A percentile compares a stretch with the other conserved stretches of the same genome.
These are phyloP conservation scores for Syngnathoides biaculeatus DNA, from an alignment of 2,113 vertebrate genomes.

Conservation along the genomic window DNA sequence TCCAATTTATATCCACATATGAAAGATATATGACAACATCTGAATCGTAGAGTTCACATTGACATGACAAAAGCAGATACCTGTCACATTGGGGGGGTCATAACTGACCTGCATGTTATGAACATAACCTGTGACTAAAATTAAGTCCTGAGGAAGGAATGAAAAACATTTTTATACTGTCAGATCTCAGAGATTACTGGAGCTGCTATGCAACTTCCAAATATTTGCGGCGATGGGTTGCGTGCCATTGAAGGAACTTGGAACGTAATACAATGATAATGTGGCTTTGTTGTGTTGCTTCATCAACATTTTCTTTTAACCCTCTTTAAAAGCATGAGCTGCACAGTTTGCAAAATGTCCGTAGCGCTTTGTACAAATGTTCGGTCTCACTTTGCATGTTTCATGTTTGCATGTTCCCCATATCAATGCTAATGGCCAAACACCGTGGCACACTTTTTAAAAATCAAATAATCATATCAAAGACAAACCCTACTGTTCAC, in stretches of 20 bases:
- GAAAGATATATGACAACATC: too few species aligned
- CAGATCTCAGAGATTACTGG: not conserved
- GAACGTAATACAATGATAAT: not conserved
- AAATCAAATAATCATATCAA: not conserved
- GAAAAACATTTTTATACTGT: not conserved
- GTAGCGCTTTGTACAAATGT: not conserved
- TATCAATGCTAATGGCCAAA: not conserved
- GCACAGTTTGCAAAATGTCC: not conserved
- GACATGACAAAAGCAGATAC: too few species aligned
- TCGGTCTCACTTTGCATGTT: not conserved
- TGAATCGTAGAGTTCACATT: too few species aligned
- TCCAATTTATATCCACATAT: too few species aligned
- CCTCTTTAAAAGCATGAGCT: not conserved
- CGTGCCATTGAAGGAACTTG: slow-evolving; percentile 1
- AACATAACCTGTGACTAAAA: not conserved
- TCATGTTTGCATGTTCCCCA: not conserved
- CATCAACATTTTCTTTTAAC: not conserved
- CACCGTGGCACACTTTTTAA: not conserved
- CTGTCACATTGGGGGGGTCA: too few species aligned
- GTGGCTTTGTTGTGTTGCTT: not conserved
- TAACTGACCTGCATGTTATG: too few species aligned
- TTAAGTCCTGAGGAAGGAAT: not conserved
- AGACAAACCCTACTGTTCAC: not conserved
- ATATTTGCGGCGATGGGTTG: not conserved
- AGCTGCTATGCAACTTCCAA: slow-evolving; percentile 1